A percentile compares a stretch with the other conserved stretches of the same genome.
Conservation (phyloP, 2,888 invertebrate species). For the Tetropium fuscum region DNA sequence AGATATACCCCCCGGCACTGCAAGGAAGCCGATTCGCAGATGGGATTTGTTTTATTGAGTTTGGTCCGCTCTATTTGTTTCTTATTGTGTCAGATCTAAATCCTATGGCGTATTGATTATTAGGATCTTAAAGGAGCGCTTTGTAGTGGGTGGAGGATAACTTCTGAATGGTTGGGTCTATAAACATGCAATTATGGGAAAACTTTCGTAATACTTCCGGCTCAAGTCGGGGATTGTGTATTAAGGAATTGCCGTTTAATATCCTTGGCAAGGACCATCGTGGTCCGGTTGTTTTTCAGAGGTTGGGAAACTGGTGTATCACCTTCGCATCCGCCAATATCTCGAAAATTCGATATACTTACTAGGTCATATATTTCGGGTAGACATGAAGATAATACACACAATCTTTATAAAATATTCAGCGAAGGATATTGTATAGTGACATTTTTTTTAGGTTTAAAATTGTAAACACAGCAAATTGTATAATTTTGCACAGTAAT, state of each 20-base stretch:
- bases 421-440: no score
- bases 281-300: neutral
- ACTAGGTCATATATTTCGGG: no score
- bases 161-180: constrained; percentile 19
- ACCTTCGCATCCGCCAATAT: constrained; percentile 11
- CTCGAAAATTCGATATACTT: no score
- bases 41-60: constrained; percentile 67
- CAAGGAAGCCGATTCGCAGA: constrained; percentile 51
- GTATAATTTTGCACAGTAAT: no score
- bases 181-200: constrained; percentile 31
- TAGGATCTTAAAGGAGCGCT: constrained; percentile 14
- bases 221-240: constrained; percentile 1
- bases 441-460: no score
- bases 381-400: no score
- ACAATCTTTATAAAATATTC: no score
- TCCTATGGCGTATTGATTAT: constrained; percentile 62
- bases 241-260: constrained; percentile 8
- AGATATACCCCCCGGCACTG: constrained; percentile 23
- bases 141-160: constrained; percentile 14
- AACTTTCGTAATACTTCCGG: constrained; percentile 10
- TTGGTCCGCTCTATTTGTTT: constrained; percentile 65
- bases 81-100: constrained; percentile 64
- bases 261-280: neutral
- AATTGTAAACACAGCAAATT: no score
- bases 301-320: neutral